Conservation (phyloP, 2,113 vertebrate species). For the Aix galericulata region DNA sequence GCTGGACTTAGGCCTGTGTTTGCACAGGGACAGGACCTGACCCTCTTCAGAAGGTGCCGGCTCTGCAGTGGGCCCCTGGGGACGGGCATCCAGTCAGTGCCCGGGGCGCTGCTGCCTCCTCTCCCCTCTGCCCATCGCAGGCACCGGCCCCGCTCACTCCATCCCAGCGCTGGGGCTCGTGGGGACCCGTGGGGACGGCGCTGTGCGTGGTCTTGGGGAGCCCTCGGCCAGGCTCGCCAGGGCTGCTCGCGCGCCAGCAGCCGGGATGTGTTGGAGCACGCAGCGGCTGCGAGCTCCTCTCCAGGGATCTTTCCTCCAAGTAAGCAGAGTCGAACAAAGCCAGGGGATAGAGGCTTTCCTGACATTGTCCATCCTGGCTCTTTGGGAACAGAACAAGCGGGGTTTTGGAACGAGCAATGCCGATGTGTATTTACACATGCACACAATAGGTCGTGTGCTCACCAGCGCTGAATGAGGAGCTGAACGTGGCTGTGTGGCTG, state of each 20-base stretch:
- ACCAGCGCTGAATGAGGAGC: not conserved
- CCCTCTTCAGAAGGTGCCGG: not conserved
- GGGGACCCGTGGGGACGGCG: too few relatives aligned
- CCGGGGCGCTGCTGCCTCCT: rapidly evolving
- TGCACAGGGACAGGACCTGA: conserved; percentile 12
- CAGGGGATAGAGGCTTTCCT: not conserved
- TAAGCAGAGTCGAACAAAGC: not conserved
- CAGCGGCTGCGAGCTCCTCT: not conserved
- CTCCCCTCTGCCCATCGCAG: not conserved
- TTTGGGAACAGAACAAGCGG: not conserved
- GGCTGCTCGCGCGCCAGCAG: not conserved
- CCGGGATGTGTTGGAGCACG: rapidly evolving
- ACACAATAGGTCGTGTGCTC: conserved; percentile 20
- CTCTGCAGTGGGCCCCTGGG: not conserved
- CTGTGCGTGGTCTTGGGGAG: not conserved
- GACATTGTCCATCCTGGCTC: conserved; percentile 23
- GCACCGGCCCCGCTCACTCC: not conserved
- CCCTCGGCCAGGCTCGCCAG: not conserved
- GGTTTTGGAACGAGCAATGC: conserved; percentile 12
- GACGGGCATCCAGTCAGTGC: rapidly evolving
- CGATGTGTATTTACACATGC: not conserved
- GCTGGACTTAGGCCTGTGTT: conserved; percentile 6
- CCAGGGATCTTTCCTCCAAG: conserved; percentile 1
- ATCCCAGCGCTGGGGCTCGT: not conserved
- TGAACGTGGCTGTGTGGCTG: rapidly evolving